Evolutionary conservation across 2,797 vertebrate species (phyloP).

Genomic region (Meda fulgida): DNA sequence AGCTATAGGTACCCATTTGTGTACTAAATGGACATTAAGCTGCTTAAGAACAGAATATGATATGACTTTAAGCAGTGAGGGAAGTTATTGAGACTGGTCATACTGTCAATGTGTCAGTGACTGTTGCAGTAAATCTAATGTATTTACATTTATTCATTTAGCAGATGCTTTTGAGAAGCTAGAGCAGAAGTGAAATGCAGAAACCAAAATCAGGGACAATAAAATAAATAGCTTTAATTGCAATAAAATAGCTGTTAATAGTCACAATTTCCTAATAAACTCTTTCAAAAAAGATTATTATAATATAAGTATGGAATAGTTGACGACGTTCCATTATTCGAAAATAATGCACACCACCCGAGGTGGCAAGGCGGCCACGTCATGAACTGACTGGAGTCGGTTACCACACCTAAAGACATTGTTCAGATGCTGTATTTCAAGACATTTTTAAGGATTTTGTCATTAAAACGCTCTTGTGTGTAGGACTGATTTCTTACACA

Average conservation of each 20-base stretch:
- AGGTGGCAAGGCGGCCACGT: too few species aligned
- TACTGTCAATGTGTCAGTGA: conserved; percentile 31
- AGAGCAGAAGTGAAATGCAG: not conserved
- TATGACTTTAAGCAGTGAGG: conserved; percentile 54
- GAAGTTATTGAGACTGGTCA: conserved; percentile 41
- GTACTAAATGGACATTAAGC: conserved; percentile 61
- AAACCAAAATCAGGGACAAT: not conserved
- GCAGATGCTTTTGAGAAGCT: not conserved
- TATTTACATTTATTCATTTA: not conserved
- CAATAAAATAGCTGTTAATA: too few species aligned
- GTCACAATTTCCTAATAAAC: too few species aligned
- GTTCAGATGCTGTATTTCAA: too few species aligned
- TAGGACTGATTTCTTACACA: too few species aligned
- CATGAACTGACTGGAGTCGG: too few species aligned
- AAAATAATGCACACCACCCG: too few species aligned
- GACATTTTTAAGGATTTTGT: too few species aligned
- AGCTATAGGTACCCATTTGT: conserved; percentile 52
- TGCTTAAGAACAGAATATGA: conserved; percentile 61
- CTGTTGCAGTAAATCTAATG: not conserved
- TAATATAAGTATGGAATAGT: not conserved
- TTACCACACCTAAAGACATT: too few species aligned
- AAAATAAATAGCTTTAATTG: not conserved
- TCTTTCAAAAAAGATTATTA: not conserved
- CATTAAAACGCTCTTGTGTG: too few species aligned
- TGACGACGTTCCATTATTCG: too few species aligned